Base-by-base conservation (phyloP, 1,140 invertebrate species). In the Ceratina japonica region DNA sequence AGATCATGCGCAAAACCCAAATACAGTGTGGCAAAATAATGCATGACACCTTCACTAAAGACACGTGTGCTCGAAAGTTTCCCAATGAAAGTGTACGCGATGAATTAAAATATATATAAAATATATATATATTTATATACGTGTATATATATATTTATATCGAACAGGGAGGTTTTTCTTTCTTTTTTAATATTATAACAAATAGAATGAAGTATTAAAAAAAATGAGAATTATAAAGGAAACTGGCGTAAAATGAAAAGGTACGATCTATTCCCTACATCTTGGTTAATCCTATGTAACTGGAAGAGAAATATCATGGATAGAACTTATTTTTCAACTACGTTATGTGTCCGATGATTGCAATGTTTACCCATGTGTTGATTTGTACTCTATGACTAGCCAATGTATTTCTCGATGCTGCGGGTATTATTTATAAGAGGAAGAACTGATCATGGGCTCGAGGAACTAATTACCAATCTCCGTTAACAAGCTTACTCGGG, bases 1-100 rank as follows among this genome's bases (percentile, higher is more conserved):
- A 78, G 65, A 27, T 72, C 66, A 72, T 73, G 49, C 52, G 59
- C 72, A 56, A 44, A 84, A 80, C 56, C 77, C 85, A 86, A 87
- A 86, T 87, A 87, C 85, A 87, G 82, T 80, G 63, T 82, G 85
- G 77, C 75, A 71, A 86, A 80, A 74, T 82, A 85, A 85, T 84
- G 52, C 20, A 81, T 79, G 79, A 85, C 71, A 7, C 37, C 37
- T 56, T 62, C 0, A 20, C 49, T 62, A 52, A 49, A 65, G 62
- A 62, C 27, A 62, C 56, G 64, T 56, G 15, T 56, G 22, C 13
- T 64, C 31, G n/a, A 69, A 63, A 22, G 10, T 65, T 79, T 31
- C 7, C 7, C 13, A 73, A 54, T 10, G 54, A 71, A 71, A 58
- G 5, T 20, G 2, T 8, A 70, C 20, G 37, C 52, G 58, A 51